Evolutionary conservation across 2,888 invertebrate species (phyloP).

Genomic region (Cynaeus angustus): DNA sequence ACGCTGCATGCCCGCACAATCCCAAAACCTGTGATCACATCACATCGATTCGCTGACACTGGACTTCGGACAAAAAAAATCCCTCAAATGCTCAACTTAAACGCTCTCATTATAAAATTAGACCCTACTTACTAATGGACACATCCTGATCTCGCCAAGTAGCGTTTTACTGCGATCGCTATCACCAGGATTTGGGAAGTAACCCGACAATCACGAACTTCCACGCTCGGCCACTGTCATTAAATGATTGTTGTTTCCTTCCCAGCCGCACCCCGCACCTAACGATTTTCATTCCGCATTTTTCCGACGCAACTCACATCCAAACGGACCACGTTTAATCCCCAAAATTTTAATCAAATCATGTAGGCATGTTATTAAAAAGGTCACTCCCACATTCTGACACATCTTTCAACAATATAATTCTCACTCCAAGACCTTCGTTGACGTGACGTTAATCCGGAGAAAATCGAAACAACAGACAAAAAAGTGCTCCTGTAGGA

Average conservation of each 20-base stretch:
- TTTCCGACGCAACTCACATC: slow-evolving; percentile 4
- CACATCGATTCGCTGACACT: slow-evolving; percentile 30
- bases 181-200: slow-evolving; percentile 44
- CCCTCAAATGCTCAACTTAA: slow-evolving; percentile 17
- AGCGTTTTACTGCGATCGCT: slow-evolving; percentile 44
- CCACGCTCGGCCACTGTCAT: slow-evolving; percentile 38
- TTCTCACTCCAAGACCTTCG: neutral
- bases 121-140: slow-evolving; percentile 45
- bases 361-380: slow-evolving; percentile 4
- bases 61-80: slow-evolving; percentile 23
- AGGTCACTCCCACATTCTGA: slow-evolving; percentile 7
- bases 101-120: slow-evolving; percentile 40
- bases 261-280: slow-evolving; percentile 24
- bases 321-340: slow-evolving; percentile 7
- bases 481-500: too few relatives aligned
- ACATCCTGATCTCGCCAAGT: slow-evolving; percentile 43
- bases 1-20: slow-evolving; percentile 27
- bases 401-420: slow-evolving; percentile 5
- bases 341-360: slow-evolving; percentile 9
- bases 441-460: slow-evolving; percentile 5
- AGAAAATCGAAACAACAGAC: too few relatives aligned
- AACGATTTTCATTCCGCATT: slow-evolving; percentile 14
- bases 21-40: slow-evolving; percentile 24
- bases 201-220: slow-evolving; percentile 45
- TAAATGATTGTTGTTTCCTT: slow-evolving; percentile 45